Percentiles rank a stretch among this genome's conserved stretches.
phyloP scores from a whole-genome alignment of 1,140 invertebrate species.

The Asobara japonica region DNA sequence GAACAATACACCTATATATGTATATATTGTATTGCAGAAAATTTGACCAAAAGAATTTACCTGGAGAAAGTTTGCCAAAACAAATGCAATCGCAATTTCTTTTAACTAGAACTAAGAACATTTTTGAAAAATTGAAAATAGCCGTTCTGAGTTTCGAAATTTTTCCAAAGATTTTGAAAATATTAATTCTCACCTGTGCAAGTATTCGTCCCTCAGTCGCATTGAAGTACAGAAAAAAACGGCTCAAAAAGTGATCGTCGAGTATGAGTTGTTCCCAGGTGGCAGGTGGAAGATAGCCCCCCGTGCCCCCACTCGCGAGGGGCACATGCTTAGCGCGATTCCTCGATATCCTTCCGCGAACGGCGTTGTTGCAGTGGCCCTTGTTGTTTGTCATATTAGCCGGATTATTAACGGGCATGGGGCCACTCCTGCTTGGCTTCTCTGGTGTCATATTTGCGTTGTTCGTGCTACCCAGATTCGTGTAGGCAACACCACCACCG shows the following conservation, averaged over 20 bases:
- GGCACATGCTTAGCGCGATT: slow-evolving; percentile 52
- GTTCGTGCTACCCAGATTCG: slow-evolving; percentile 58
- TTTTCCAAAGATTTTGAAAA: neutral
- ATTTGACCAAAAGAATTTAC: no score
- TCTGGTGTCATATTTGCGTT: slow-evolving; percentile 63
- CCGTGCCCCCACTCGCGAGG: slow-evolving; percentile 58
- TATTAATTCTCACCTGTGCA: slow-evolving; percentile 72
- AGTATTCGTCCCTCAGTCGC: slow-evolving; percentile 79
- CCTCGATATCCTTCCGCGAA: slow-evolving; percentile 49
- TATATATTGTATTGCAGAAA: no score
- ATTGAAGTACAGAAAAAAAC: slow-evolving; percentile 88
- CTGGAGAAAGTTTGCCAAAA: no score
- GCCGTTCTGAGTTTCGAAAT: neutral
- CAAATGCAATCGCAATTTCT: no score
- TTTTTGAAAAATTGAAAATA: no score
- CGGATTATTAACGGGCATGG: slow-evolving; percentile 38
- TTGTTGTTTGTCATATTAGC: slow-evolving; percentile 52
- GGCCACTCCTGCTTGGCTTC: slow-evolving; percentile 65
- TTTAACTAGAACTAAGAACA: no score
- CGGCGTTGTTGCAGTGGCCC: slow-evolving; percentile 45
- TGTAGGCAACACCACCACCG: slow-evolving; percentile 59
- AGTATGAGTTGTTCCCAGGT: slow-evolving; percentile 81
- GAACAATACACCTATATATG: no score
- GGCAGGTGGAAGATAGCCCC: slow-evolving; percentile 61
- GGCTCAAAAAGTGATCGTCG: slow-evolving; percentile 84